phyloP scores from a whole-genome alignment of 2,888 invertebrate species.

The Tineola bisselliella region DNA sequence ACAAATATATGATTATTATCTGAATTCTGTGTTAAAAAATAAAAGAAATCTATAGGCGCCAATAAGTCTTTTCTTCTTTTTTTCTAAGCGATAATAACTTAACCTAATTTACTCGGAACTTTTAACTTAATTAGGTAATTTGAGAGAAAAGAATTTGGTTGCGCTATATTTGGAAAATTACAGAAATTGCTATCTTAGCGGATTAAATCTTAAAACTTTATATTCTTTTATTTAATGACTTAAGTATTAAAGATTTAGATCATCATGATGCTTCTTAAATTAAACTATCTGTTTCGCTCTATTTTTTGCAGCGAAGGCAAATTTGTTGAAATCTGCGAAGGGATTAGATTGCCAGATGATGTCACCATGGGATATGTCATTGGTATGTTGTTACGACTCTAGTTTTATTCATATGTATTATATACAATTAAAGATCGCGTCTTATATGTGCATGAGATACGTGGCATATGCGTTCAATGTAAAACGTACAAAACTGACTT shows the following conservation, averaged over 20 bases:
- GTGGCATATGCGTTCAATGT: too few species aligned
- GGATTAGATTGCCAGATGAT: constrained; percentile 88
- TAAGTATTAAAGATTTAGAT: too few species aligned
- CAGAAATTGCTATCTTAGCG: neutral
- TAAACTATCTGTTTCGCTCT: constrained; percentile 16
- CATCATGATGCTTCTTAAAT: too few species aligned
- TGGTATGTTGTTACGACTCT: constrained; percentile 55
- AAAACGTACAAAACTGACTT: neutral
- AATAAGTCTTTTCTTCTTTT: neutral
- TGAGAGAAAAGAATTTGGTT: neutral
- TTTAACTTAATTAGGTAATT: constrained; percentile 2
- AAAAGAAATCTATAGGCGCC: neutral
- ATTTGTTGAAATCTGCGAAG: constrained; percentile 84
- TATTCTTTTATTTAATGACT: neutral
- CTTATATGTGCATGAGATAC: neutral
- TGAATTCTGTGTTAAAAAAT: neutral
- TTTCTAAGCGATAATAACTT: neutral
- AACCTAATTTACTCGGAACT: neutral
- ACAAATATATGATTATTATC: too few species aligned
- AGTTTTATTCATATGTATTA: neutral
- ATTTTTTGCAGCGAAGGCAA: constrained; percentile 78
- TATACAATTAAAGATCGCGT: too few species aligned
- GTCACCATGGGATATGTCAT: constrained; percentile 92
- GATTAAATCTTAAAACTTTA: neutral
- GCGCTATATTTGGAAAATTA: neutral